A percentile compares a stretch with the other conserved stretches of the same genome.
Evolutionary conservation across 2,888 invertebrate species (phyloP).

Genomic region (Parapristionchus giblindavisi): DNA sequence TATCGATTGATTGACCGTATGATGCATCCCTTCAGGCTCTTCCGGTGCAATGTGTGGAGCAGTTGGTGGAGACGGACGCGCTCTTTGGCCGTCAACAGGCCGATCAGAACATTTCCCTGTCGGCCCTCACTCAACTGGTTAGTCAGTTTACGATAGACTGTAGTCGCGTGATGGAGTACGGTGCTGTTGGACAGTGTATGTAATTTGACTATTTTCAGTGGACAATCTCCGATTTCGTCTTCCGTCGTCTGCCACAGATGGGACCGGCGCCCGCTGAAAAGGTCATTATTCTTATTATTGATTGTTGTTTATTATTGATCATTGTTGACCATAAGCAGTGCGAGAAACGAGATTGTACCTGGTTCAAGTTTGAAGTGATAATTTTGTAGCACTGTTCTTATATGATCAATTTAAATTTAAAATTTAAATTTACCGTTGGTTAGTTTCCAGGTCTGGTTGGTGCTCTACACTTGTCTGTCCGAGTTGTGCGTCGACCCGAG

Average conservation of each 20-base stretch:
- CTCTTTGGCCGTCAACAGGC: conserved; percentile 95
- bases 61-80: conserved; percentile 83
- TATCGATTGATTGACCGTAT: conserved; percentile 78
- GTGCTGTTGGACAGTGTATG: not conserved
- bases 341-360: not conserved
- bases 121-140: conserved; percentile 89
- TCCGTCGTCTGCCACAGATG: conserved; percentile 50
- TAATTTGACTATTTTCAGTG: conserved; percentile 77
- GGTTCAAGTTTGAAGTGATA: not conserved
- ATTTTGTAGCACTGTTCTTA: no score
- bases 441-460: conserved; percentile 64
- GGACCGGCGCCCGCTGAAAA: conserved; percentile 51
- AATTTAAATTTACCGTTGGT: not conserved
- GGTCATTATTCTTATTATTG: no score
- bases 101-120: conserved; percentile 94
- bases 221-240: conserved; percentile 93
- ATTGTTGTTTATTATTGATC: not conserved
- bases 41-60: conserved; percentile 84
- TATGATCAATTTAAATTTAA: not conserved
- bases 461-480: conserved; percentile 70
- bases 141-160: not conserved
- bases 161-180: not conserved
- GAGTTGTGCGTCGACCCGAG: conserved; percentile 89
- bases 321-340: not conserved
- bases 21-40: conserved; percentile 83